Evolutionary conservation across 2,797 vertebrate species (phyloP), one percentile per base, ranked within the genome.

Genomic region (Triplophysa yarkandensis): DNA sequence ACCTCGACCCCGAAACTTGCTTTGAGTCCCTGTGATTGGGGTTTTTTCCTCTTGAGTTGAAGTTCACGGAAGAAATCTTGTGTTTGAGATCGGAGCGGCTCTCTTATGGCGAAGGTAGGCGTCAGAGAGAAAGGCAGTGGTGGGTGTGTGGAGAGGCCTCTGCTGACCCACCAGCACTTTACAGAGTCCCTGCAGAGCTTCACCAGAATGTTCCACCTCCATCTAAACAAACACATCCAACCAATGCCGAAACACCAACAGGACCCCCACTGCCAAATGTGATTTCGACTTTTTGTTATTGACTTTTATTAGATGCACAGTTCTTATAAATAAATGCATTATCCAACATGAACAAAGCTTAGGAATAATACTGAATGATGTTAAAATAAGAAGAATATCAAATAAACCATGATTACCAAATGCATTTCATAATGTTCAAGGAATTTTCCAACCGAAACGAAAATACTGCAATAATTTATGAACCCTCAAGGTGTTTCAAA

Each of bases 101-200:
- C 76, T 71, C 69, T 61, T 71, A 52, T 62, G 25, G 67, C 75
- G 71, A 74, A 68, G 74, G 83, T 84, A 80, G 80, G 87, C 74
- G 83, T 83, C 63, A 50, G 69, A 81, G 74, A 83, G 48, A 78
- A 82, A 81, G 58, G 80, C 43, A 79, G 72, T 69, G 23, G 77
- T 82, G 84, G 81, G 86, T 78, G 80, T 85, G 82, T 82, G 83
- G 81, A 77, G 73, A 81, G 87, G 85, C 84, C 85, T 89, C 78
- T 85, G 80, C 62, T 82, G 74, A 82, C 79, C 74, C 39, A 67
- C 57, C 74, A 69, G 55, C 81, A 80, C 86, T 87, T 79, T 76
- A 78, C 76, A 77, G 78, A 82, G 77, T 84, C 80, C 77, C 76
- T 71, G 70, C 77, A 69, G 81, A 28, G 7, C 50, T 82, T 46